Percentiles rank a stretch among this genome's conserved stretches.
These are phyloP conservation scores for Budorcas taxicolor DNA, from an alignment of 2,113 vertebrate genomes.

Conservation along the genomic window DNA sequence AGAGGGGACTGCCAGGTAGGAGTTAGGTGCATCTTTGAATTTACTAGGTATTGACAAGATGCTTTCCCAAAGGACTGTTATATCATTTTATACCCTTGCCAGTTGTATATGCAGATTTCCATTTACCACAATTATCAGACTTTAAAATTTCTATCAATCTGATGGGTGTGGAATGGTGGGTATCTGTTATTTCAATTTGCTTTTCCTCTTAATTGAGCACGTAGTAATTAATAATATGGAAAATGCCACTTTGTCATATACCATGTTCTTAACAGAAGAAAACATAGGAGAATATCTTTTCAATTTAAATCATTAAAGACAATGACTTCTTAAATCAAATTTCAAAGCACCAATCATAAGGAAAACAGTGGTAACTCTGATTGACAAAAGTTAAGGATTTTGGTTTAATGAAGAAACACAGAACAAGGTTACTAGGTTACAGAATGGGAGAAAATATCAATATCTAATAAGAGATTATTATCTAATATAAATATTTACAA, in stretches of 20 bases:
- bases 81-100: background rate
- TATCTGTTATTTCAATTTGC: background rate
- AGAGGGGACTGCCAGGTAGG: background rate
- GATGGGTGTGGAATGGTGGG: background rate
- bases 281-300: background rate
- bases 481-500: background rate
- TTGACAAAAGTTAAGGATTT: background rate
- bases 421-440: background rate
- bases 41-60: background rate
- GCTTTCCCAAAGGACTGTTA: background rate
- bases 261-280: background rate
- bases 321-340: background rate
- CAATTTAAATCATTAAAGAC: background rate
- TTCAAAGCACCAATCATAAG: background rate
- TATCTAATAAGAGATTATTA: background rate
- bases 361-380: background rate
- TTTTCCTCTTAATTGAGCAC: background rate
- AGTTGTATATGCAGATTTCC: background rate
- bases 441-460: background rate
- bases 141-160: background rate
- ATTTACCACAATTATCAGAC: background rate
- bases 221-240: background rate
- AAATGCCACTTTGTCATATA: background rate
- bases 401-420: background rate
- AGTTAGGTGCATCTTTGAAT: background rate